Evolutionary conservation across 2,797 vertebrate species (phyloP), one percentile per base, ranked within the genome.

Genomic region (Fratercula arctica): DNA sequence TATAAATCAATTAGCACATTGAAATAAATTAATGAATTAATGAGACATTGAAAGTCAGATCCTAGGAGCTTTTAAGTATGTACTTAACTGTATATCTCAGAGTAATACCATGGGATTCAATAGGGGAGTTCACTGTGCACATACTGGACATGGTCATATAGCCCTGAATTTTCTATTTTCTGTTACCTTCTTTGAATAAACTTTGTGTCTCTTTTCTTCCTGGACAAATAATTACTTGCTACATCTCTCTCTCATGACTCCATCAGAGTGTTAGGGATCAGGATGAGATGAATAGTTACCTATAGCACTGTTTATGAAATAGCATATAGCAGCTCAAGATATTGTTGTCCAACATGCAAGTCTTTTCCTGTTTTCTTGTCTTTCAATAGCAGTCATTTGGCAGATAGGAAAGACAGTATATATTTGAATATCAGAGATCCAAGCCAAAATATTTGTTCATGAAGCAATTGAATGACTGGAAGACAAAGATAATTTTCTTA

Each of bases 401-500:
- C 69, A 96, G 96, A 96, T 92, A 92, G 91, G 79, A 96, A 95
- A 87, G 68, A 29, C 33, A 53, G 29, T 50, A 48, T 86, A 61
- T 85, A 95, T 97, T 95, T 96, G 87, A 96, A 90, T 96, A 96
- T 63, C 54, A 97, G 93, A 95, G 70, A 97, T 91, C 46, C 6
- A 46, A 92, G 93, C 59, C 77, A 97, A 97, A 97, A 96, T 97
- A 97, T 97, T 96, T 98, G 89, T 93, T 95, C 87, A 92, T 82
- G 61, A 57, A 85, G 61, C 96, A 98, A 97, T 75, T 96, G 93
- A 98, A 95, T 95, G 91, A 97, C 92, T 97, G 95, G 77, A 97
- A 97, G 93, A 94, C 91, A 97, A 97, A 97, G 66, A 10, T 35
- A 35, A 35, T 35, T 35, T 35, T 35, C 35, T 35, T 35, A 35